Percentiles rank a stretch among this genome's conserved stretches.
These are phyloP conservation scores for Pelecanoides urinatrix DNA, from an alignment of 2,113 vertebrate genomes.

Conservation along the genomic window DNA sequence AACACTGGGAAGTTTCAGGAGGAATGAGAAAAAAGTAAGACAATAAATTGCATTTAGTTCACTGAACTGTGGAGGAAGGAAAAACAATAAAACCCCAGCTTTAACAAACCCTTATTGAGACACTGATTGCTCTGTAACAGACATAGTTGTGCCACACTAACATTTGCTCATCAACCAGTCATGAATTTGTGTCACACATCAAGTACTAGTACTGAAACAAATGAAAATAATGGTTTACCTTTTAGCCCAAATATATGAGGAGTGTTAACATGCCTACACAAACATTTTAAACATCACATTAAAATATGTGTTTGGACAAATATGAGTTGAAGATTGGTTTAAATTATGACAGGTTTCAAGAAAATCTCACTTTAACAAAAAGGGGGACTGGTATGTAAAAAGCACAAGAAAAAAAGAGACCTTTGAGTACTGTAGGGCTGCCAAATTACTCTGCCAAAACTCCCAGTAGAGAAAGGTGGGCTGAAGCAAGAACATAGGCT, in stretches of 20 bases:
- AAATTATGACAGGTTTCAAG: not conserved
- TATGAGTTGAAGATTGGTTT: not conserved
- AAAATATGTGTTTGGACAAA: not conserved
- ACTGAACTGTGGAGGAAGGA: constrained; percentile 44
- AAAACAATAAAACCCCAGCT: constrained; percentile 14
- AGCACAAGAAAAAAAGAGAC: not conserved
- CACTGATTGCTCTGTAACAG: constrained; percentile 27
- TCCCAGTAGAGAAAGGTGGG: not conserved
- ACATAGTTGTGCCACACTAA: not conserved
- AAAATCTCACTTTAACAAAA: not conserved
- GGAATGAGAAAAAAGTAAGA: constrained; percentile 7
- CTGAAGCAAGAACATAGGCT: not conserved
- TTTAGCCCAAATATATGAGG: not conserved
- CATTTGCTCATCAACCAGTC: constrained; percentile 32
- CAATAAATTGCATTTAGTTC: constrained; percentile 29
- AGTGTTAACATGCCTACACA: not conserved
- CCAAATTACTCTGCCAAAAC: constrained; percentile 14
- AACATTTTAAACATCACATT: constrained; percentile 7
- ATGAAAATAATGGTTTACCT: constrained; percentile 6
- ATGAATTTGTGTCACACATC: constrained; percentile 32
- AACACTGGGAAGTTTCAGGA: not conserved
- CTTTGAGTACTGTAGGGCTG: not conserved
- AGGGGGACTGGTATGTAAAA: not conserved
- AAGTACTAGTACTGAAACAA: constrained; percentile 36
- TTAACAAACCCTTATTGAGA: constrained; percentile 56